phyloP scores from a whole-genome alignment of 35 echinoderm and acorn worm species.

The Lytechinus pictus region DNA sequence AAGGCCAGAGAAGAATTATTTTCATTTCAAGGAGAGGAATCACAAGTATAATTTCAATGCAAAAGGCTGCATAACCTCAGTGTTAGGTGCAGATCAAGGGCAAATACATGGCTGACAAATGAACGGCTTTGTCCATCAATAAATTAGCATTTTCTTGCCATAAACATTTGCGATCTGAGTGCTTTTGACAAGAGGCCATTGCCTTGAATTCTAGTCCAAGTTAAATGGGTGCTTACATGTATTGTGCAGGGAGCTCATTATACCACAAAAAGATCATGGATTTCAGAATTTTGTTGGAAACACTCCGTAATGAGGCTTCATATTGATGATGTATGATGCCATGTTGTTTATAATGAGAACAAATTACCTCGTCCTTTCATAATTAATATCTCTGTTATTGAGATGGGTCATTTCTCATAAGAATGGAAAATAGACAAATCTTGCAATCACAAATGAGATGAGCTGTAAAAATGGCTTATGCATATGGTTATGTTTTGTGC shows the following conservation, averaged over 20 bases:
- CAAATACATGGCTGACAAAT: not conserved
- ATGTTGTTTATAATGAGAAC: not conserved
- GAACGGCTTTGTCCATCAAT: not conserved
- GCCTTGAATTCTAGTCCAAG: not conserved
- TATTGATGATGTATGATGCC: not conserved
- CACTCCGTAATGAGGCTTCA: not conserved
- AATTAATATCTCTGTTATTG: not conserved
- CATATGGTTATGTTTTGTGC: conserved; percentile 3
- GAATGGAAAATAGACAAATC: not conserved
- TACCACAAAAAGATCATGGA: not conserved
- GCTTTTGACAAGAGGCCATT: not conserved
- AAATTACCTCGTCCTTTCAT: not conserved
- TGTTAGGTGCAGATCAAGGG: too few species aligned
- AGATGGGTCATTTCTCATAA: not conserved
- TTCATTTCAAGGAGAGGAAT: too few species aligned
- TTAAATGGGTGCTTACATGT: not conserved
- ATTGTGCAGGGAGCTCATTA: not conserved
- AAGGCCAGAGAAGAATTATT: too few species aligned
- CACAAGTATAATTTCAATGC: too few species aligned
- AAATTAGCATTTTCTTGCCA: not conserved
- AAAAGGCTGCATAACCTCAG: too few species aligned
- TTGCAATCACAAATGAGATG: not conserved
- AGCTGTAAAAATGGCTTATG: conserved; percentile 3
- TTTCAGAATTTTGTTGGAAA: not conserved
- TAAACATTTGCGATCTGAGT: not conserved